Evolutionary conservation across 2,888 invertebrate species (phyloP).

Genomic region (Pachymerium ferrugineum): DNA sequence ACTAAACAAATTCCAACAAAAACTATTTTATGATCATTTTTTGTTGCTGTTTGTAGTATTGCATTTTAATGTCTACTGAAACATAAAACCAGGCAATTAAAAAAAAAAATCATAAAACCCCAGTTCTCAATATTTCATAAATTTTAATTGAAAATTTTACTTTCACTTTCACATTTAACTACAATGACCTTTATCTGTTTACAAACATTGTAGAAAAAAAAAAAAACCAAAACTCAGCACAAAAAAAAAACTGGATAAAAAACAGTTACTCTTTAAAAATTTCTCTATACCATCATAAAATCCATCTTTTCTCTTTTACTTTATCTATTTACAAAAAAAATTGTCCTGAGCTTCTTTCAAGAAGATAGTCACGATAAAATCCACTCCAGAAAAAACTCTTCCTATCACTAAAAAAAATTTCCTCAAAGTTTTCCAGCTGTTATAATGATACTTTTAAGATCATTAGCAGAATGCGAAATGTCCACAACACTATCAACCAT

Average conservation of each 20-base stretch:
- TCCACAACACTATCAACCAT: conserved; percentile 88
- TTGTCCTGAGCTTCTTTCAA: conserved; percentile 7
- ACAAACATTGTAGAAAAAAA: too few species aligned
- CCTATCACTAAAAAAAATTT: neutral
- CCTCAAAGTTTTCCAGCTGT: conserved; percentile 32
- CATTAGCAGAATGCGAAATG: conserved; percentile 75
- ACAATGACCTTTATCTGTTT: neutral
- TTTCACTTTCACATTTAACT: conserved; percentile 7
- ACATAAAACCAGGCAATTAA: too few species aligned
- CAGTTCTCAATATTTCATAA: too few species aligned
- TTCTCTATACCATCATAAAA: neutral
- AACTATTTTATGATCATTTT: too few species aligned
- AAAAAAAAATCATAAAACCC: too few species aligned
- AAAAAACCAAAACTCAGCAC: conserved; percentile 17
- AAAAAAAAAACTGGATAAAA: neutral
- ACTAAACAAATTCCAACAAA: too few species aligned
- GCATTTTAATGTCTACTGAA: too few species aligned
- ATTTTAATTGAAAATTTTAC: too few species aligned
- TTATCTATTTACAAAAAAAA: too few species aligned
- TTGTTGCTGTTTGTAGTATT: too few species aligned
- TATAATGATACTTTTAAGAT: conserved; percentile 57
- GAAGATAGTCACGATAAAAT: neutral
- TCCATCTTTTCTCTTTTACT: neutral
- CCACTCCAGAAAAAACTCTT: neutral
- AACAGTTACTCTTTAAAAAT: neutral